Conservation (phyloP, 2,797 vertebrate species). For the Remorina albescens region DNA sequence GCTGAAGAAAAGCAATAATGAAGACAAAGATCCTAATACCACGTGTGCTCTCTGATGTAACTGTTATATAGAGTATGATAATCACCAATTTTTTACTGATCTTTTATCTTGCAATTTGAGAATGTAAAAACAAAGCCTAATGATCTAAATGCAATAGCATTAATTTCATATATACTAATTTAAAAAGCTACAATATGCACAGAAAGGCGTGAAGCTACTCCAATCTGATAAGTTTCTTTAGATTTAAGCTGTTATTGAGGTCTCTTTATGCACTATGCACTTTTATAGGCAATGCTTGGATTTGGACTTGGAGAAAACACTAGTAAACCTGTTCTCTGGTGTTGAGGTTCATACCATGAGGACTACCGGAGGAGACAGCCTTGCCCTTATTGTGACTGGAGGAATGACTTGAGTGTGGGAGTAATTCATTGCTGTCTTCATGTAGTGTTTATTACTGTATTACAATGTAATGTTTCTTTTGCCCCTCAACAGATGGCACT, state of each 20-base stretch:
- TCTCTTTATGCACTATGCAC: neutral
- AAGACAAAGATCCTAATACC: neutral
- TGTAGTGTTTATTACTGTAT: neutral
- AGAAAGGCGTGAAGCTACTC: neutral
- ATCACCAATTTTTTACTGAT: neutral
- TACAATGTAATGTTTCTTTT: neutral
- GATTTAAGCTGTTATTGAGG: neutral
- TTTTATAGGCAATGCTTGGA: neutral
- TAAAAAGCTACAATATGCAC: neutral
- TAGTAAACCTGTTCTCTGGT: neutral
- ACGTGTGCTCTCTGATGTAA: neutral
- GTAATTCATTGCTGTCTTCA: neutral
- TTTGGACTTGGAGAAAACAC: neutral
- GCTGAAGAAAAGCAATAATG: neutral
- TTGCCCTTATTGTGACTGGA: neutral
- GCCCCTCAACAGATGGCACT: neutral
- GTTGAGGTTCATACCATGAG: neutral
- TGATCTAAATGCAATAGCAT: neutral
- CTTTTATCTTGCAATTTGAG: neutral
- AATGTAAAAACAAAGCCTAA: neutral
- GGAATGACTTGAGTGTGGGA: neutral
- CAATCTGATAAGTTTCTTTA: neutral
- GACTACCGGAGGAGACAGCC: constrained; percentile 8
- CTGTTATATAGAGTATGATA: neutral
- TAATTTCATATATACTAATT: neutral